A percentile compares a stretch with the other conserved stretches of the same genome.
phyloP scores from a whole-genome alignment of 2,797 vertebrate genomes.

The Phylloscopus collybita region DNA sequence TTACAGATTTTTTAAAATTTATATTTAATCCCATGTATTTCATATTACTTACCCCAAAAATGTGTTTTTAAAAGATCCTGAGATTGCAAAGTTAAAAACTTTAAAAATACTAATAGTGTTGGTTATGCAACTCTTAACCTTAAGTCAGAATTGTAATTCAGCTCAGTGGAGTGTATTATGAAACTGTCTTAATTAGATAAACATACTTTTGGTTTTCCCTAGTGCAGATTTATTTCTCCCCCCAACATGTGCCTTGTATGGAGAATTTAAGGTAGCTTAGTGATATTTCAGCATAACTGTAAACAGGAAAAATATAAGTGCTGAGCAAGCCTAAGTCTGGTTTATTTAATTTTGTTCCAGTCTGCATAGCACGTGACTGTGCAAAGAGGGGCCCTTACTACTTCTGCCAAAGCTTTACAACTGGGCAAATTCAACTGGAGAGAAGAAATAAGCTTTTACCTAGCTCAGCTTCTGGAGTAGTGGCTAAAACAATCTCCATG shows the following conservation, averaged over 20 bases:
- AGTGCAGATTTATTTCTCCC: neutral
- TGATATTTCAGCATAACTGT: neutral
- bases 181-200: neutral
- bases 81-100: neutral
- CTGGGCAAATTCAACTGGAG: neutral
- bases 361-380: fast-evolving
- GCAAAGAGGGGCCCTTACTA: neutral
- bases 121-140: neutral
- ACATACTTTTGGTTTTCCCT: neutral
- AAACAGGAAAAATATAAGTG: neutral
- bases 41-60: neutral
- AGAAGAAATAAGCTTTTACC: neutral
- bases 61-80: neutral
- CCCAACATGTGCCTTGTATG: neutral
- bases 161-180: neutral
- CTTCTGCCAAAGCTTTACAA: neutral
- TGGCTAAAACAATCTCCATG: neutral
- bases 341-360: neutral
- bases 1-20: neutral
- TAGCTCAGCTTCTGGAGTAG: neutral
- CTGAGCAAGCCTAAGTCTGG: neutral
- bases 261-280: neutral
- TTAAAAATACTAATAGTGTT: neutral
- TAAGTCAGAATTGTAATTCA: slow-evolving; percentile 10
- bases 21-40: neutral